Percentiles rank a stretch among this genome's conserved stretches.
phyloP scores from a whole-genome alignment of 1,140 invertebrate genomes.

The Scaptomyza hsui region DNA sequence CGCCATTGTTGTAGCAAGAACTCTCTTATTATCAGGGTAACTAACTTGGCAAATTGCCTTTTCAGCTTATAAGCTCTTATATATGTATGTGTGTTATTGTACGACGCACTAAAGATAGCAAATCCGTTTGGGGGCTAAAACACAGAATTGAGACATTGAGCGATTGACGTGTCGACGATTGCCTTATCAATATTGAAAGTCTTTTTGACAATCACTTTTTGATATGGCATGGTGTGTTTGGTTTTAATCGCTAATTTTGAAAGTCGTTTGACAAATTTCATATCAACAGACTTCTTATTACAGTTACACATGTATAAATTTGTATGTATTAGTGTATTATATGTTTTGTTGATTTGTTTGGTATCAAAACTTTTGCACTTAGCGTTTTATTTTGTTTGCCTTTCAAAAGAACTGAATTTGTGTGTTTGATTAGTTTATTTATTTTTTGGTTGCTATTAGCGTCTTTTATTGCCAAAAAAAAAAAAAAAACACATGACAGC shows the following conservation, averaged over 20 bases:
- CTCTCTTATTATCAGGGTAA: conserved; percentile 8
- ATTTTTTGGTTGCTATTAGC: conserved; percentile 49
- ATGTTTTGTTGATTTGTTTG: background rate
- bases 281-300: background rate
- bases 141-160: conserved; percentile 10
- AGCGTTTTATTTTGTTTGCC: background rate
- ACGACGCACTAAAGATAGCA: conserved; percentile 18
- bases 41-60: conserved; percentile 9
- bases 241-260: conserved; percentile 5
- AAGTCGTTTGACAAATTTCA: background rate
- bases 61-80: background rate
- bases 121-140: conserved; percentile 15
- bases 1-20: conserved; percentile 1
- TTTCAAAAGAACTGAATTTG: conserved; percentile 30
- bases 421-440: conserved; percentile 44
- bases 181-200: conserved; percentile 29
- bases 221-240: background rate
- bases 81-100: background rate
- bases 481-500: conserved; percentile 59
- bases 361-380: background rate
- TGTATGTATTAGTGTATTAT: too few species aligned
- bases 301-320: background rate
- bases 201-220: conserved; percentile 15
- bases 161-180: conserved; percentile 14
- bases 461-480: conserved; percentile 47